These are phyloP conservation scores for Nothocercus nigrocapillus DNA, from an alignment of 2,113 vertebrate genomes.

Conservation along the genomic window DNA sequence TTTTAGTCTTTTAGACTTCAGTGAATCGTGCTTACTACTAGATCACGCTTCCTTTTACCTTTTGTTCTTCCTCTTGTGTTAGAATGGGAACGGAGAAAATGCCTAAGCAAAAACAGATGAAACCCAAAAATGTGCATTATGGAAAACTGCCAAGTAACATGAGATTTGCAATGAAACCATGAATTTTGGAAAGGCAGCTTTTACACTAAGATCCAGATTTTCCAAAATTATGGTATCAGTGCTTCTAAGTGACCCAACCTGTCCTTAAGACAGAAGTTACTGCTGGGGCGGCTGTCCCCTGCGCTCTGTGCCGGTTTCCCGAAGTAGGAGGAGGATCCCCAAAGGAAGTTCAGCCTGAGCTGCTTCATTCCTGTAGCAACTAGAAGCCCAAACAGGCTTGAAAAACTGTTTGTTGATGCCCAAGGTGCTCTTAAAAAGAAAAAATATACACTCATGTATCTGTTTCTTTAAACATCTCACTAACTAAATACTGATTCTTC, in stretches of 20 bases:
- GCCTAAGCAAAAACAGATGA: background rate
- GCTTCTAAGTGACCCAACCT: background rate
- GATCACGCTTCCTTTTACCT: background rate
- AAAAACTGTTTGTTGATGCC: no score
- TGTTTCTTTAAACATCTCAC: no score
- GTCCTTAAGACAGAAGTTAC: background rate
- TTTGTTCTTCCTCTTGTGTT: background rate
- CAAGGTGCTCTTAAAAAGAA: no score
- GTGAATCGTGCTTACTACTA: background rate
- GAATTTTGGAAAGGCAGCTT: background rate
- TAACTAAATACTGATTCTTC: no score
- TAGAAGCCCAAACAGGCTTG: no score
- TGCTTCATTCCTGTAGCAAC: no score
- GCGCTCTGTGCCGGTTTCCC: no score
- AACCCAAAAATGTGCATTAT: background rate
- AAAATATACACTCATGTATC: no score
- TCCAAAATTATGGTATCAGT: background rate
- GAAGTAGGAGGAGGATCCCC: no score
- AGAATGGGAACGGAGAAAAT: background rate
- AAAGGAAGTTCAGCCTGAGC: no score
- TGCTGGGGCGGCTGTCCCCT: constrained; percentile 4
- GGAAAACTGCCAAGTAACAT: background rate
- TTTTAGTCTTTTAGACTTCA: background rate
- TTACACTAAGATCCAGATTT: background rate
- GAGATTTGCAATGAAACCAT: background rate